These are phyloP conservation scores for Sander vitreus DNA, from an alignment of 2,113 vertebrate species.

Conservation along the genomic window DNA sequence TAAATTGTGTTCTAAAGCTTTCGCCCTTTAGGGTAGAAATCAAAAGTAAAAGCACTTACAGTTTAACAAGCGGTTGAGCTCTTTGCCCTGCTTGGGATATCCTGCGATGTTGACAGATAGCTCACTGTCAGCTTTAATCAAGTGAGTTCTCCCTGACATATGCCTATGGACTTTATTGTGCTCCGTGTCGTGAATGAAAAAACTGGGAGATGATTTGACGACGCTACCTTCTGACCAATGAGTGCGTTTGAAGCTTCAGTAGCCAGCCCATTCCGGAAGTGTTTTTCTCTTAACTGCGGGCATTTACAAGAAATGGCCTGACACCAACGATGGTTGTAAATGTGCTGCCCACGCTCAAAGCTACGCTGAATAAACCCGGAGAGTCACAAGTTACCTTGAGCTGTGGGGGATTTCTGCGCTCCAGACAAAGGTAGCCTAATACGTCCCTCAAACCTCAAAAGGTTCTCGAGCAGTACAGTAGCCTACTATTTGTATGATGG, in stretches of 20 bases:
- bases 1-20: background rate
- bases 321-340: slow-evolving; percentile 44
- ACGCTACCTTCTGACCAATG: slow-evolving; percentile 67
- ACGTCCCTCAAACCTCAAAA: background rate
- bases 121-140: slow-evolving; percentile 29
- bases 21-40: background rate
- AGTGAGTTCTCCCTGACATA: slow-evolving; percentile 13
- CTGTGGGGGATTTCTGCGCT: slow-evolving; percentile 69
- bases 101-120: slow-evolving; percentile 20
- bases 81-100: slow-evolving; percentile 12
- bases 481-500: background rate
- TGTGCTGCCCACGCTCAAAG: slow-evolving; percentile 58
- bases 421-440: background rate
- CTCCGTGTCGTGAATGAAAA: slow-evolving; percentile 68
- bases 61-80: slow-evolving; percentile 6
- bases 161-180: slow-evolving; percentile 37
- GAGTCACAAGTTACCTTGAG: slow-evolving; percentile 70
- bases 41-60: slow-evolving; percentile 61
- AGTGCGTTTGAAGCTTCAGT: background rate
- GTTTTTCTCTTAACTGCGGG: slow-evolving; percentile 82
- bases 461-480: background rate
- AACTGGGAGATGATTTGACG: slow-evolving; percentile 43
- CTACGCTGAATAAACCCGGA: slow-evolving; percentile 28
- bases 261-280: slow-evolving; percentile 51
- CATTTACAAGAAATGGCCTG: slow-evolving; percentile 91